phyloP scores from a whole-genome alignment of 2,113 vertebrate species.

The Oryzias curvinotus region DNA sequence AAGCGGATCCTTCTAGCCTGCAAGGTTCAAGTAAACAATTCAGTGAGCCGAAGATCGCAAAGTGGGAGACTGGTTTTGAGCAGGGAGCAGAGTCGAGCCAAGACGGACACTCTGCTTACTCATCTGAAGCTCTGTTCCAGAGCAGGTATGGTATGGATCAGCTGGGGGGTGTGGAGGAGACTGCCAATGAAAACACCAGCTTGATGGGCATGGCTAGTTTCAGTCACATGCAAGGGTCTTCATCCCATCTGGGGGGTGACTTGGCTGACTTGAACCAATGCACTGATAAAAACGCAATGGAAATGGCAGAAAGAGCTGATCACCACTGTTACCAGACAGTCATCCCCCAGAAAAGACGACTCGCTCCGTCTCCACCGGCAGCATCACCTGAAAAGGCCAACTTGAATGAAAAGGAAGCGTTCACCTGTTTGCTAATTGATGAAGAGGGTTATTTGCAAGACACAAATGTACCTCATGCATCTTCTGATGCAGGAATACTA shows the following conservation, averaged over 20 bases:
- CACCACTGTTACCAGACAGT: constrained; percentile 48
- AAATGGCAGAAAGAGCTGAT: constrained; percentile 37
- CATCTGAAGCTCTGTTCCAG: constrained; percentile 58
- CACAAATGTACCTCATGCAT: constrained; percentile 45
- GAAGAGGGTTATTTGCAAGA: constrained; percentile 78
- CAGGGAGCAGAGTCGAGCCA: constrained; percentile 50
- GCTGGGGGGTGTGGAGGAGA: constrained; percentile 58
- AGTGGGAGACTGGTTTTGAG: constrained; percentile 63
- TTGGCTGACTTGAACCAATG: constrained; percentile 56
- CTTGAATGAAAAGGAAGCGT: constrained; percentile 44
- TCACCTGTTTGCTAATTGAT: constrained; percentile 77
- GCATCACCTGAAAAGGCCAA: constrained; percentile 48
- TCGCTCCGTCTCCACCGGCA: background rate
- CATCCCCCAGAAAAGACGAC: constrained; percentile 27
- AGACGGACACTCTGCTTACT: constrained; percentile 41
- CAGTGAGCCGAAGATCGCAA: constrained; percentile 62
- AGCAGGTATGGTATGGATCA: constrained; percentile 63
- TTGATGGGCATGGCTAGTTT: constrained; percentile 64
- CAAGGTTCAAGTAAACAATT: constrained; percentile 63
- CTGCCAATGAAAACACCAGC: constrained; percentile 48
- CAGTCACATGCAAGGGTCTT: constrained; percentile 57
- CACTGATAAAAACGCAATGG: constrained; percentile 44
- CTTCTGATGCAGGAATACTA: constrained; percentile 29
- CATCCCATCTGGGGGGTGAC: constrained; percentile 46
- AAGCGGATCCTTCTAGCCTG: constrained; percentile 48